Evolutionary conservation across 2,888 invertebrate species (phyloP).

Genomic region (Trachelus stipa): DNA sequence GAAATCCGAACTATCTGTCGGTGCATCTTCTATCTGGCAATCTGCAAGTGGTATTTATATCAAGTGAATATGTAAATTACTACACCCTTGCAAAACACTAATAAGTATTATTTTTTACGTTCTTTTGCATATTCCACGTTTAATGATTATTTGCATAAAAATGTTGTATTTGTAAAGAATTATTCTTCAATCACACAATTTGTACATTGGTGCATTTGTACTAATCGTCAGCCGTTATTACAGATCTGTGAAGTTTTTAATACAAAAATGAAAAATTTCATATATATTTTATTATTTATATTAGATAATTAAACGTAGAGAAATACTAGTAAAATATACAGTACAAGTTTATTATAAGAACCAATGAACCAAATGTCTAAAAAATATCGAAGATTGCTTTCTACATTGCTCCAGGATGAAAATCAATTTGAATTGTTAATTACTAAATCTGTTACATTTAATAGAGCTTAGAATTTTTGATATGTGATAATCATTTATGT

Average conservation of each 20-base stretch:
- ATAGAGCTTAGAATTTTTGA: neutral
- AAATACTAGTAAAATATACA: neutral
- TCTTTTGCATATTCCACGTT: no score
- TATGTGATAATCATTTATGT: neutral
- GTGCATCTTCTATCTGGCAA: no score
- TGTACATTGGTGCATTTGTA: neutral
- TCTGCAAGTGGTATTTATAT: neutral
- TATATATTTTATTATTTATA: neutral
- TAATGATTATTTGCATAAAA: no score
- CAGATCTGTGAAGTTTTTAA: neutral
- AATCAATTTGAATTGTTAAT: neutral
- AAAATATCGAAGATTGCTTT: neutral
- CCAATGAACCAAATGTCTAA: neutral
- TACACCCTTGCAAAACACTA: neutral
- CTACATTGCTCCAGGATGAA: neutral
- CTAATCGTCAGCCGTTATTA: neutral
- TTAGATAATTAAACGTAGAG: neutral
- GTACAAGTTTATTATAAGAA: neutral
- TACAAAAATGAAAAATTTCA: neutral
- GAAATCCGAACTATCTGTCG: no score
- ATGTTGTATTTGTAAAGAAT: neutral
- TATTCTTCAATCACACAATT: neutral
- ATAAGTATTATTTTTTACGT: neutral
- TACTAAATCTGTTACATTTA: neutral
- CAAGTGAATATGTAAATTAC: neutral